These are phyloP conservation scores for Rotaria macrura DNA, from an alignment of 2,888 invertebrate species.

Conservation along the genomic window DNA sequence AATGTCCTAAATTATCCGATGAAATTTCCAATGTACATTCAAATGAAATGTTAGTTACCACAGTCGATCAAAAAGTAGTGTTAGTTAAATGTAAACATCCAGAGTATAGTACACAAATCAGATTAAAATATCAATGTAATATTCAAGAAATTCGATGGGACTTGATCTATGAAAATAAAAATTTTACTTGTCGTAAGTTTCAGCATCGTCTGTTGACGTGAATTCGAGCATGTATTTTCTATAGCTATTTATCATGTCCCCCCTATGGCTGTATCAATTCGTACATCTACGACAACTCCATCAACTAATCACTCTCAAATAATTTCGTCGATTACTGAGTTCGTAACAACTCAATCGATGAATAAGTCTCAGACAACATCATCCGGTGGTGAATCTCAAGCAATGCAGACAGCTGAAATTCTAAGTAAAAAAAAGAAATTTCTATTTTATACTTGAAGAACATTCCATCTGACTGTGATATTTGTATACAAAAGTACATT, in stretches of 20 bases:
- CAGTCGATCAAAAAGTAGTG: not conserved
- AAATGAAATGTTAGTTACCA: not conserved
- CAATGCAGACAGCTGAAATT: too few relatives aligned
- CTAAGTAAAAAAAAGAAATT: too few relatives aligned
- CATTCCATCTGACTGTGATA: too few relatives aligned
- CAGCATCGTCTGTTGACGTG: not conserved
- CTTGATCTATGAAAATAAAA: not conserved
- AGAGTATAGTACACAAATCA: not conserved
- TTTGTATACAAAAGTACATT: too few relatives aligned
- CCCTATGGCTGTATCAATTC: not conserved
- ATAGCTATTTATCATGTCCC: not conserved
- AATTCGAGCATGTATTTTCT: not conserved
- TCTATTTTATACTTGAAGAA: too few relatives aligned
- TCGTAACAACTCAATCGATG: too few relatives aligned
- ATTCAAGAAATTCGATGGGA: not conserved
- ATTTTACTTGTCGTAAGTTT: not conserved
- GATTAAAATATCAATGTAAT: not conserved
- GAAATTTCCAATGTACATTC: not conserved
- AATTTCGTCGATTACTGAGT: too few relatives aligned
- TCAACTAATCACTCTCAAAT: too few relatives aligned
- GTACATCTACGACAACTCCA: too few relatives aligned
- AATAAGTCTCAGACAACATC: too few relatives aligned
- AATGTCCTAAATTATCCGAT: not conserved
- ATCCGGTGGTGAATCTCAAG: too few relatives aligned
- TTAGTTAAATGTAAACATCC: not conserved